Conservation (phyloP, 2,797 vertebrate species). For the Hirundo rustica region DNA sequence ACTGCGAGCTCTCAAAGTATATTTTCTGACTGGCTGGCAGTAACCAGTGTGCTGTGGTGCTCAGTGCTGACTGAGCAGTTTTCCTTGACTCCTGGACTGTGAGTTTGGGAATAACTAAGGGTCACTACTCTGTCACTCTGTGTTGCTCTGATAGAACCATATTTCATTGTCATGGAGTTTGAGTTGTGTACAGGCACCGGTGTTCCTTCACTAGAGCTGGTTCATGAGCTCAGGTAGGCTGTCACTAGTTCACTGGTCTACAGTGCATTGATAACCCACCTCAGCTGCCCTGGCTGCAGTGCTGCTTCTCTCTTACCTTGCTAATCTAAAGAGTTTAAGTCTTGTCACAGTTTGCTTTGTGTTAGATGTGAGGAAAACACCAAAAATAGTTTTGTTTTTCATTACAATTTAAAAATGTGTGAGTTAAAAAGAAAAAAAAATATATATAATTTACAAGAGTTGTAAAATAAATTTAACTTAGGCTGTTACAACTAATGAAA, state of each 20-base stretch:
- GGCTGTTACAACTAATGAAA: neutral
- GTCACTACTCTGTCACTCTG: neutral
- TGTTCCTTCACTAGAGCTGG: neutral
- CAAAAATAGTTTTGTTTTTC: neutral
- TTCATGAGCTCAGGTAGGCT: neutral
- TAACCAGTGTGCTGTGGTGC: neutral
- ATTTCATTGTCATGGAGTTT: neutral
- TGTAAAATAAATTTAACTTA: neutral
- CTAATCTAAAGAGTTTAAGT: neutral
- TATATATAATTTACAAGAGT: neutral
- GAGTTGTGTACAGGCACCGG: neutral
- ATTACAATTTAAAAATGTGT: neutral
- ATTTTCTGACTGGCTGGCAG: neutral
- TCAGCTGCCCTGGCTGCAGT: neutral
- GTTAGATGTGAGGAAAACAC: neutral
- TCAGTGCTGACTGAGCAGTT: neutral
- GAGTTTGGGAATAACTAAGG: neutral
- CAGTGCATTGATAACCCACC: neutral
- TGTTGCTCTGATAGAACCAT: neutral
- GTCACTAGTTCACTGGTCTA: neutral
- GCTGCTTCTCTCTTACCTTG: neutral
- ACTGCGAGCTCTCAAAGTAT: neutral
- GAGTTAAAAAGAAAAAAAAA: neutral
- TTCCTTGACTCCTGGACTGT: neutral
- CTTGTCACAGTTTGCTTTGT: neutral